Percentiles rank a stretch among this genome's conserved stretches.
Evolutionary conservation across 2,888 invertebrate genomes (phyloP).

Genomic region (Mythimna vitellina): DNA sequence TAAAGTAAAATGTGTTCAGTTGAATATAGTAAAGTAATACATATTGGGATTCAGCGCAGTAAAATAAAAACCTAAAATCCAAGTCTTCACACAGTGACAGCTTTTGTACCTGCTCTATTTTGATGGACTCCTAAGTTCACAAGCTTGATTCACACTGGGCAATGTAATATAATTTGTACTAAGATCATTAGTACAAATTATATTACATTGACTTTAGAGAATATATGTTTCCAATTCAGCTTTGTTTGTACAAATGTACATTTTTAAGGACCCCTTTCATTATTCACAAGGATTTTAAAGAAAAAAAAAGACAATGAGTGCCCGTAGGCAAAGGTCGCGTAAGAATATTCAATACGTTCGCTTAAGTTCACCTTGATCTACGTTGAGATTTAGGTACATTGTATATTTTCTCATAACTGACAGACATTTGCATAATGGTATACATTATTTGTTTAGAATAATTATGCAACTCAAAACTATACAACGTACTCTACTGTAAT

Average conservation of each 20-base stretch:
- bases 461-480: conserved; percentile 2
- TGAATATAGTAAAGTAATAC: too few species aligned
- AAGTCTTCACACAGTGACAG: not conserved
- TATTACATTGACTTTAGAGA: conserved; percentile 30
- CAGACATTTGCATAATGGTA: conserved; percentile 47
- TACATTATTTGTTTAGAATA: conserved; percentile 26
- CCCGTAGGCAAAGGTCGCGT: conserved; percentile 82
- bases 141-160: not conserved
- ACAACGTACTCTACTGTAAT: conserved; percentile 4
- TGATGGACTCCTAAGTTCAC: not conserved
- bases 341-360: conserved; percentile 80
- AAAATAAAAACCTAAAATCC: not conserved
- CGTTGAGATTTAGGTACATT: conserved; percentile 65
- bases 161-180: too few species aligned
- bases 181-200: conserved; percentile 1
- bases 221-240: conserved; percentile 71
- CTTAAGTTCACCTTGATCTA: conserved; percentile 81
- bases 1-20: too few species aligned
- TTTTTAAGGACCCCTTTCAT: conserved; percentile 84
- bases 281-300: conserved; percentile 85
- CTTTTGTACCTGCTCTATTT: not conserved
- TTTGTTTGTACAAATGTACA: conserved; percentile 83
- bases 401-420: conserved; percentile 51
- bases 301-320: conserved; percentile 83
- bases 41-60: too few species aligned